Percentiles rank a stretch among this genome's conserved stretches.
These are phyloP conservation scores for Heliconius nattereri DNA, from an alignment of 1,140 invertebrate genomes.

Conservation along the genomic window DNA sequence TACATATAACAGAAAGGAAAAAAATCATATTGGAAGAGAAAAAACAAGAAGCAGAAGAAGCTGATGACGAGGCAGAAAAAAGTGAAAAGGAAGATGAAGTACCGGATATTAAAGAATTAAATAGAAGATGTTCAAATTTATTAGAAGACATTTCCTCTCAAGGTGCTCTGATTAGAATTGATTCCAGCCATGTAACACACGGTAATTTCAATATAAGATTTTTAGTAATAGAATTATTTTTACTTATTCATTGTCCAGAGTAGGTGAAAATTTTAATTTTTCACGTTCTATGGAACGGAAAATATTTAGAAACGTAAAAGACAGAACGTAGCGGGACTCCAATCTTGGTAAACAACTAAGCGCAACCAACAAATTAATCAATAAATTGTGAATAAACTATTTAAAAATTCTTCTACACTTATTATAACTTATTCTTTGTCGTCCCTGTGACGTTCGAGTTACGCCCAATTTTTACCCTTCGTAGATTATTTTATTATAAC, in stretches of 20 bases:
- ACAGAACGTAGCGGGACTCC: too few relatives aligned
- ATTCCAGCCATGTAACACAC: constrained; percentile 77
- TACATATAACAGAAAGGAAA: constrained; percentile 27
- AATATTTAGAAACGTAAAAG: too few relatives aligned
- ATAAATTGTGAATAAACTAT: too few relatives aligned
- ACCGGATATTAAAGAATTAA: constrained; percentile 76
- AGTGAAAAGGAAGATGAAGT: constrained; percentile 52
- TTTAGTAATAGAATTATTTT: not conserved
- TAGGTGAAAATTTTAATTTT: too few relatives aligned
- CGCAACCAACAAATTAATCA: too few relatives aligned
- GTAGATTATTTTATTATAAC: too few relatives aligned
- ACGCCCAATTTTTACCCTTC: too few relatives aligned
- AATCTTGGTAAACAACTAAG: too few relatives aligned
- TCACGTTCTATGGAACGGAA: too few relatives aligned
- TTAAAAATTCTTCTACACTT: too few relatives aligned
- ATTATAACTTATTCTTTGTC: too few relatives aligned
- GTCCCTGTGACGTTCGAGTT: too few relatives aligned
- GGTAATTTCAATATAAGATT: constrained; percentile 47
- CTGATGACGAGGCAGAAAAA: constrained; percentile 38
- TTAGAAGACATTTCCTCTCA: constrained; percentile 77
- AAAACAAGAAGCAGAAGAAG: constrained; percentile 32
- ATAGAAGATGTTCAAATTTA: constrained; percentile 78
- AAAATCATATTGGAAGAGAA: constrained; percentile 36
- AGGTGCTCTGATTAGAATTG: constrained; percentile 75
- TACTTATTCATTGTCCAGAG: not conserved